Evolutionary conservation across 2,797 vertebrate species (phyloP).

Genomic region (Coccyzus lansbergi): DNA sequence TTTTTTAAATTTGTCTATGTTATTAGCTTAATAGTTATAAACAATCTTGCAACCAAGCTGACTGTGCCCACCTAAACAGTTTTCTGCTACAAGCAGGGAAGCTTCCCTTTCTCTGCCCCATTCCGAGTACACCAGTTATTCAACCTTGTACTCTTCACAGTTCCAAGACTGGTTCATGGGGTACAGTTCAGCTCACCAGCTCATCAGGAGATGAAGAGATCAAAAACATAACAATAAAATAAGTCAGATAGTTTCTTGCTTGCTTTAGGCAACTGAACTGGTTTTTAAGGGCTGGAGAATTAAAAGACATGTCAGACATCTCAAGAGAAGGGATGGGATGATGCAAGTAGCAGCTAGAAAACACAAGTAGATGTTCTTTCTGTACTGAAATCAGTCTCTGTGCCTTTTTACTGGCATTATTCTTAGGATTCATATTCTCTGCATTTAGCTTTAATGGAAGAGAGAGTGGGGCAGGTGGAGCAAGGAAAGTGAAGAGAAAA

Average conservation of each 20-base stretch:
- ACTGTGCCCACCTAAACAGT: neutral
- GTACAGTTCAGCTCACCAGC: neutral
- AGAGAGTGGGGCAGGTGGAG: accelerated
- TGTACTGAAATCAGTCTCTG: neutral
- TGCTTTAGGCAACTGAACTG: neutral
- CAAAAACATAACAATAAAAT: neutral
- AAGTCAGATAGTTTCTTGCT: neutral
- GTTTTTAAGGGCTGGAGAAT: neutral
- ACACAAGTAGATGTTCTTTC: neutral
- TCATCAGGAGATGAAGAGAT: neutral
- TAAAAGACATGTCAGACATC: neutral
- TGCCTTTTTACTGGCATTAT: neutral
- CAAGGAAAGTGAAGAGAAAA: neutral
- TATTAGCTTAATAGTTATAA: neutral
- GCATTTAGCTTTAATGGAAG: neutral
- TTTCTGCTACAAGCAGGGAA: neutral
- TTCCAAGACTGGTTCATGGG: neutral
- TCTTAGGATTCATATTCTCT: neutral
- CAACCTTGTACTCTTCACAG: neutral
- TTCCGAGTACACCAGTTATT: neutral
- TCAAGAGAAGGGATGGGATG: neutral
- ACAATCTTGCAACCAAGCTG: accelerated
- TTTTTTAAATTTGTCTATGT: neutral
- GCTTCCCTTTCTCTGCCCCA: accelerated
- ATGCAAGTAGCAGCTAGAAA: neutral